Evolutionary conservation across 2,113 vertebrate species (phyloP).

Genomic region (Oreochromis tanganicae): DNA sequence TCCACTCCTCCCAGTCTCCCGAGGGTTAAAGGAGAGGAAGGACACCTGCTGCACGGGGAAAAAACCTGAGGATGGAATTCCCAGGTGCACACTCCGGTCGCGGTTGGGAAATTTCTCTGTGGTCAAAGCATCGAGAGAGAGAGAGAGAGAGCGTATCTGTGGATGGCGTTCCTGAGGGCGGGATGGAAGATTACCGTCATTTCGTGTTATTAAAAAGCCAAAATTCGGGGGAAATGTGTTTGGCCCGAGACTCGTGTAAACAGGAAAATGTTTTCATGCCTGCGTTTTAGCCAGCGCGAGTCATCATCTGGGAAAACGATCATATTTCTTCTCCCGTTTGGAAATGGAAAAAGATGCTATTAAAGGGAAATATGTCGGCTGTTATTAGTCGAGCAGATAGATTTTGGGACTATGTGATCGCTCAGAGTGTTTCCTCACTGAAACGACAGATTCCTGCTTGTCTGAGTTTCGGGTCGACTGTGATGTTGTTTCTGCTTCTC

Average conservation of each 20-base stretch:
- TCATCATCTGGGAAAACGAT: slow-evolving; percentile 10
- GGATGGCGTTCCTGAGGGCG: not conserved
- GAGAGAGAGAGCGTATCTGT: not conserved
- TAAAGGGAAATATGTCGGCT: not conserved
- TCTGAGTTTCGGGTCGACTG: not conserved
- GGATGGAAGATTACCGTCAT: not conserved
- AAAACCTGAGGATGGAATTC: not conserved
- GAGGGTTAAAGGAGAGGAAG: not conserved
- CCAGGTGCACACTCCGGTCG: not conserved
- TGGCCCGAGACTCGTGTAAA: not conserved
- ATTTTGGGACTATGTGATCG: not conserved
- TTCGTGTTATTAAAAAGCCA: not conserved
- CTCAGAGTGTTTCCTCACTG: not conserved
- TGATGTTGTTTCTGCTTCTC: not conserved
- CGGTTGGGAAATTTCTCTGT: slow-evolving; percentile 32
- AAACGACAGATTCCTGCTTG: not conserved
- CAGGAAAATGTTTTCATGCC: not conserved
- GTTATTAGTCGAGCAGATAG: not conserved
- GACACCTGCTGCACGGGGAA: slow-evolving; percentile 24
- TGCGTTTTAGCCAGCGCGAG: not conserved
- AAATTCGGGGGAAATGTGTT: not conserved
- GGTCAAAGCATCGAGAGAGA: not conserved
- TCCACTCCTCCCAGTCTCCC: not conserved
- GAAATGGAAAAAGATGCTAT: not conserved
- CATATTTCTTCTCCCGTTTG: not conserved